Evolutionary conservation across 2,888 invertebrate genomes (phyloP).

Genomic region (Lepidocyrtoides sp.): DNA sequence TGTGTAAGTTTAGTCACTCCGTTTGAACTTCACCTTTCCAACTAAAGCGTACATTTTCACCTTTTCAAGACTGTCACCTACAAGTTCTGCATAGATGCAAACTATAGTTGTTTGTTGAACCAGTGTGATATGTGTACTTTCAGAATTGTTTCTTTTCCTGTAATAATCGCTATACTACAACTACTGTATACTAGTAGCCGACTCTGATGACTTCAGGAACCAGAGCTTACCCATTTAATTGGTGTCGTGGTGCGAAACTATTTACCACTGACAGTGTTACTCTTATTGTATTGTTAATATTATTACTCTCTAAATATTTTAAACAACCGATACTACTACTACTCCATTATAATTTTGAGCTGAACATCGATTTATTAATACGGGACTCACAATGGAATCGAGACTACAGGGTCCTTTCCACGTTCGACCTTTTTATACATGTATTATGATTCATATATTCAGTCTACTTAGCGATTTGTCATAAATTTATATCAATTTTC

Average conservation of each 20-base stretch:
- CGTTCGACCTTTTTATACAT: conserved; percentile 7
- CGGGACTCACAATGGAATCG: conserved; percentile 73
- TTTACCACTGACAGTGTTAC: conserved; percentile 76
- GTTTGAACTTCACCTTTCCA: no score
- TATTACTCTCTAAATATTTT: conserved; percentile 66
- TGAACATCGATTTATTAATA: conserved; percentile 62
- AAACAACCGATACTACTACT: conserved; percentile 36
- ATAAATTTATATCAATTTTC: conserved; percentile 14
- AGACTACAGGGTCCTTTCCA: conserved; percentile 72
- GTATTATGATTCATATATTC: conserved; percentile 28
- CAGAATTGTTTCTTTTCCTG: conserved; percentile 36
- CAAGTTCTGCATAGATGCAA: conserved; percentile 7
- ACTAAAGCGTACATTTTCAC: no score
- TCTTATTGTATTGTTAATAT: conserved; percentile 62
- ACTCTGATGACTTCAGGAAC: conserved; percentile 79
- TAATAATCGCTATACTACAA: conserved; percentile 65
- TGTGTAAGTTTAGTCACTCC: not conserved
- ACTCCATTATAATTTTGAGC: conserved; percentile 29
- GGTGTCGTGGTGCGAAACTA: conserved; percentile 69
- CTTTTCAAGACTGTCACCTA: no score
- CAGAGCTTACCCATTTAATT: conserved; percentile 73
- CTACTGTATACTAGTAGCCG: conserved; percentile 80
- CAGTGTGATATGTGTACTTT: not conserved
- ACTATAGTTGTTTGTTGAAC: not conserved
- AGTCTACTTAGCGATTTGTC: conserved; percentile 12